Conservation (phyloP, 2,113 vertebrate genomes). For the Chamaetylas fuelleborni region DNA sequence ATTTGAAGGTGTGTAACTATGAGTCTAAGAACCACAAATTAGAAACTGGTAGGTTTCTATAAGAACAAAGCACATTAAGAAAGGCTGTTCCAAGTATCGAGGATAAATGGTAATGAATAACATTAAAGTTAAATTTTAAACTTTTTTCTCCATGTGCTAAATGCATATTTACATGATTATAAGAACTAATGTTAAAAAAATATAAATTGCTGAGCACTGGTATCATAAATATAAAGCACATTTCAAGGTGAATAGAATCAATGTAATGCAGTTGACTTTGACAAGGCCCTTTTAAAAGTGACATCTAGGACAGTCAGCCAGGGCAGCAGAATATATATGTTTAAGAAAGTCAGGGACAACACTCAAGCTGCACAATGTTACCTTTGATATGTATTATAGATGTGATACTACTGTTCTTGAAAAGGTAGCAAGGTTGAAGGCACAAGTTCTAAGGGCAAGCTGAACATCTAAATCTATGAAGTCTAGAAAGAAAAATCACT, state of each 20-base stretch:
- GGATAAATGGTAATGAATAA: slow-evolving; percentile 41
- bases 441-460: slow-evolving; percentile 44
- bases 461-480: slow-evolving; percentile 45
- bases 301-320: not conserved
- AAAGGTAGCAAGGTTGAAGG: slow-evolving; percentile 66
- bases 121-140: slow-evolving; percentile 30
- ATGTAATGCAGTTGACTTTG: slow-evolving; percentile 28
- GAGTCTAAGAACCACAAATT: not conserved
- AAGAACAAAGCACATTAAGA: not conserved
- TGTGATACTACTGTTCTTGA: slow-evolving; percentile 45
- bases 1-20: not conserved
- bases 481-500: slow-evolving; percentile 50
- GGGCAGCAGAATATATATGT: not conserved
- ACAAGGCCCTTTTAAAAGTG: slow-evolving; percentile 44
- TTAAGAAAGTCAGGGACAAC: slow-evolving; percentile 15
- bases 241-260: not conserved
- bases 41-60: not conserved
- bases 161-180: slow-evolving; percentile 29
- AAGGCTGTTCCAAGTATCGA: not conserved
- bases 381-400: slow-evolving; percentile 40
- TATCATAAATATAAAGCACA: slow-evolving; percentile 11
- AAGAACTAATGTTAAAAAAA: slow-evolving; percentile 35
- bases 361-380: slow-evolving; percentile 12
- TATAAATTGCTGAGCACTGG: not conserved
- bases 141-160: not conserved